Evolutionary conservation across 2,888 invertebrate species (phyloP), one percentile per base, ranked within the genome.

Genomic region (Phaedon cochleariae): DNA sequence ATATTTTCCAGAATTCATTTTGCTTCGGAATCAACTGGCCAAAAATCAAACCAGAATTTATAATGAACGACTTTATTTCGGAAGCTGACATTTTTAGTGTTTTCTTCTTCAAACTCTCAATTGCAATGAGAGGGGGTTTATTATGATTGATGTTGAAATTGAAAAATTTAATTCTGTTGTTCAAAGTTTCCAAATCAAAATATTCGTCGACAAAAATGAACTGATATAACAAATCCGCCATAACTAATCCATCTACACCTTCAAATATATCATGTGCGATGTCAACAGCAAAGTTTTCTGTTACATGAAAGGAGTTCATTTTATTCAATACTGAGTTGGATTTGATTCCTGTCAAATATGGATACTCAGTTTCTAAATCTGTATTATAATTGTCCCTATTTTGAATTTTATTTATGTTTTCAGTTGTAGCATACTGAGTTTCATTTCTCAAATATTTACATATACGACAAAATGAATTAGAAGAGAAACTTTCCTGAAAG

Each of bases 201-300:
- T 53, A 46, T 63, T 69, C 62, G 41, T 59, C 54, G 57, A 59
- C 46, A 31, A 49, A 49, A 18, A 12, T 52, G 57, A 65, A 65
- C 60, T 58, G 60, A 53, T 55, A 46, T 46, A 67, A 29, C 37
- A 64, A 46, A 26, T 64, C 10, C n/a, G 51, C 37, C 61, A 67
- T 61, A 52, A 58, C 58, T 34, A 55, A 22, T 22, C 46, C 37
- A n/a, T 15, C 62, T 10, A 67, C 54, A 2, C 63, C 63, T 37
- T 67, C 67, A 67, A 64, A 67, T 53, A 67, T 61, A 48, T 64
- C 67, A 63, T 67, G 67, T 18, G 55, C 55, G 4, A 62, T 55
- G 26, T 62, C 62, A 21, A 57, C 62, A 5, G 9, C 17, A 49
- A 31, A 57, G 51, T 62, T 62, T 26, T 49, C 21, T 51, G 29